Base-by-base conservation (phyloP, 1,140 invertebrate species). In the Gonioctena quinquepunctata region DNA sequence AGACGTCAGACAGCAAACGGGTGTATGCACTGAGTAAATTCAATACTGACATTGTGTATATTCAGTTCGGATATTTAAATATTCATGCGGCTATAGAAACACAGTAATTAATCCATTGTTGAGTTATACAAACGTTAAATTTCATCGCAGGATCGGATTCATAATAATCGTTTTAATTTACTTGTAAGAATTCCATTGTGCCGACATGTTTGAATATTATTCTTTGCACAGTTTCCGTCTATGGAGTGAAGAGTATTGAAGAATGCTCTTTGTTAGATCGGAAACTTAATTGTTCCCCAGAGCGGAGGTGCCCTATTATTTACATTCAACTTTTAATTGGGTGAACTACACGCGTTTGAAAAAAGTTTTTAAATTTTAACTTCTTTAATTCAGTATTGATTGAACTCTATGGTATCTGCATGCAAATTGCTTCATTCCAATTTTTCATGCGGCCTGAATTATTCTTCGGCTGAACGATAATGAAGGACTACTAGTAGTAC, bases 51-150 rank as follows among this genome's bases (percentile, higher is more conserved):
- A 80, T 81, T 77, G 79, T 80, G 75, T 79, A 76, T 81, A 80
- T 81, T 79, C 76, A 71, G 75, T 73, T 75, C 72, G 73, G 71
- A 76, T 77, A 77, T 77, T 81, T 81, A 81, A 81, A 79, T 80
- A 81, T 81, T 80, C 80, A 81, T 72, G 69, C 56, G 25, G 68
- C 79, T 76, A 81, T 81, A 78, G 79, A 79, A 80, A 71, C 70
- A 69, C 74, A 78, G 80, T 82, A 82, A 82, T 82, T 82, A 82
- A 82, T 81, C 79, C 76, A 82, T 82, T 82, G 81, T 82, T 76
- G 76, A 77, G 78, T 80, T 79, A 80, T 79, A 77, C 77, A 79
- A 80, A 80, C 79, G 74, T 73, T 78, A 75, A 72, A 72, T 77
- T 73, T 76, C 77, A 80, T 82, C 80, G 80, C 80, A 72, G 76